Evolutionary conservation across 2,113 vertebrate genomes (phyloP).

Genomic region (Lampris megalopsis): DNA sequence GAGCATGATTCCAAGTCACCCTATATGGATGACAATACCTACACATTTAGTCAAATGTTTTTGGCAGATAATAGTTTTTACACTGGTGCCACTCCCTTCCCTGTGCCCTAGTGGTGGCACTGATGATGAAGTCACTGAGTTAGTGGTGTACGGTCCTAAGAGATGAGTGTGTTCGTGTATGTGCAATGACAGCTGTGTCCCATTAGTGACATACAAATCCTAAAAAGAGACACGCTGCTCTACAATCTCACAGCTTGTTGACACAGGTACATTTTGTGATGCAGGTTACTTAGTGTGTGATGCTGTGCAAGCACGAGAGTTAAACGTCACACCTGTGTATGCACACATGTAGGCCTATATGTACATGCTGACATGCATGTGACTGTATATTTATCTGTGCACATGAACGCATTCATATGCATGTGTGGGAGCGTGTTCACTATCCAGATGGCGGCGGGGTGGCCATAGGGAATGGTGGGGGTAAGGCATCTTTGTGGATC

Average conservation of each 20-base stretch:
- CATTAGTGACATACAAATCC: not conserved
- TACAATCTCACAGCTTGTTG: not conserved
- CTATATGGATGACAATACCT: conserved; percentile 40
- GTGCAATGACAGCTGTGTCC: not conserved
- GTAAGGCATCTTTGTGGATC: conserved; percentile 84
- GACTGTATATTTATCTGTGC: conserved; percentile 52
- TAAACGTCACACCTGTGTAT: conserved; percentile 37
- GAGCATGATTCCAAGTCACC: conserved; percentile 45
- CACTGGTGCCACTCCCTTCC: conserved; percentile 17
- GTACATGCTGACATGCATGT: conserved; percentile 7
- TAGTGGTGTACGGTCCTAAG: conserved; percentile 7
- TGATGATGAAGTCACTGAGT: conserved; percentile 48
- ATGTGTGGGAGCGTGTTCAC: conserved; percentile 52
- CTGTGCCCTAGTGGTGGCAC: conserved; percentile 33
- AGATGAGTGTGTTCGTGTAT: conserved; percentile 12
- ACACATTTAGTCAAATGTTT: conserved; percentile 46
- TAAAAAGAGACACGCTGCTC: not conserved
- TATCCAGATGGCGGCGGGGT: conserved; percentile 80
- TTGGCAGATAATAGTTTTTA: conserved; percentile 53
- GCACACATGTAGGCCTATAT: conserved; percentile 28
- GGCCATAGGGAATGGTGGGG: conserved; percentile 74
- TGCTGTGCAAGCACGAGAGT: not conserved
- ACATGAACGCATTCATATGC: conserved; percentile 73
- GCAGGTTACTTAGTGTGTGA: not conserved
- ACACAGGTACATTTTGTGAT: not conserved